phyloP scores from a whole-genome alignment of 2,888 invertebrate genomes.

The Reticulitermes lucifugus region DNA sequence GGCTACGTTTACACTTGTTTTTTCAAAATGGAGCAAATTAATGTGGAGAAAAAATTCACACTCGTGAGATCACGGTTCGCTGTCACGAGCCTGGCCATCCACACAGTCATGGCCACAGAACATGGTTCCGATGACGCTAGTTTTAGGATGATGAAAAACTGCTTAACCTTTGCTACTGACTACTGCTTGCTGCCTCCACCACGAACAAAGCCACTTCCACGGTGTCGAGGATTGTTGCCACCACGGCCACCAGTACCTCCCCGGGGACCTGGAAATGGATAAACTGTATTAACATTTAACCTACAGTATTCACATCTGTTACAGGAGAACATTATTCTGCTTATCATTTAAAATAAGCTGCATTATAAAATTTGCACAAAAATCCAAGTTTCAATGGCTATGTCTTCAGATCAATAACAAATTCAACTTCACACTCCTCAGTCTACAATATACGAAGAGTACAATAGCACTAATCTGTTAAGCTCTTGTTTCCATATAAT shows the following conservation, averaged over 20 bases:
- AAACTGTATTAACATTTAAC: no score
- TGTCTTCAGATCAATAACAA: no score
- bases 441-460: no score
- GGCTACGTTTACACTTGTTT: conserved; percentile 25
- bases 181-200: conserved; percentile 48
- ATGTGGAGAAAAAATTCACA: conserved; percentile 41
- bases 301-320: no score
- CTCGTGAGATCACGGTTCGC: conserved; percentile 5
- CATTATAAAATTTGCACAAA: no score
- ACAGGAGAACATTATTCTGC: no score
- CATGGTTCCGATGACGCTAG: background rate
- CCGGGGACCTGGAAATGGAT: conserved; percentile 58
- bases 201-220: conserved; percentile 40
- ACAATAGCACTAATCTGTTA: no score
- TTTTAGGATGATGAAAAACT: conserved; percentile 27
- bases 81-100: conserved; percentile 22
- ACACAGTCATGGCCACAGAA: conserved; percentile 21
- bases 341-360: no score
- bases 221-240: conserved; percentile 35
- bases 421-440: no score
- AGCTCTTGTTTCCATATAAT: no score
- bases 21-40: conserved; percentile 37
- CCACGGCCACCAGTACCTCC: conserved; percentile 63
- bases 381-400: no score
- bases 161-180: conserved; percentile 8